Base-by-base conservation (phyloP, 1,140 invertebrate species). In the Drosophila nasuta region DNA sequence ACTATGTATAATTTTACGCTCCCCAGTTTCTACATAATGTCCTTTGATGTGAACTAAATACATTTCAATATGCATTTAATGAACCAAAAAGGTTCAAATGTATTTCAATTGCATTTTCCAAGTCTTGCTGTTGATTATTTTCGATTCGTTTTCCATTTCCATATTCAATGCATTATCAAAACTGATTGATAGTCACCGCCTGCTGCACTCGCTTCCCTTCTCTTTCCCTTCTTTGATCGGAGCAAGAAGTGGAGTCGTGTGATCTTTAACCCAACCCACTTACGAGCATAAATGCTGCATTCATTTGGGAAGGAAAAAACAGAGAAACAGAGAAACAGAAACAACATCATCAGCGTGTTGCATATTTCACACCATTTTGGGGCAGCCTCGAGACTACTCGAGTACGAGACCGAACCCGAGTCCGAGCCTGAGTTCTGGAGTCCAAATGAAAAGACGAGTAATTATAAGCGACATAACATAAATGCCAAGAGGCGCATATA, bases 401-500 rank as follows among this genome's bases (percentile, higher is more conserved):
- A 33, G n/a, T 13, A 5, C 13, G 28, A 25, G 46, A 51, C 3
- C 8, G 33, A 20, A 38, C 20, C 3, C 10, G 15, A 20, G 35
- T 17, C 3, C 5, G 8, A 17, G n/a, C 30, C 13, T 15, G 28
- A 35, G 35, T 10, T 41, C 8, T 10, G 8, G 38, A 57, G 51
- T 57, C 54, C 70, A 79, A 79, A 75, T 81, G 74, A 86, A 85
- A 75, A 81, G 65, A 67, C 70, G 63, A 60, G 64, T 87, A 86
- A 82, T 87, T 87, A 77, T 76, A 87, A 67, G 70, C 57, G 65
- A 62, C 71, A 75, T 70, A 82, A 79, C 79, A 86, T 86, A 82
- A 86, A 86, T 77, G 82, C 79, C 82, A 70, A 82, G 75, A 75
- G 80, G 59, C 77, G 71, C 67, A 70, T 82, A 87, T 86, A 86